Base-by-base conservation (phyloP, 2,888 invertebrate species). In the Plusia festucae region DNA sequence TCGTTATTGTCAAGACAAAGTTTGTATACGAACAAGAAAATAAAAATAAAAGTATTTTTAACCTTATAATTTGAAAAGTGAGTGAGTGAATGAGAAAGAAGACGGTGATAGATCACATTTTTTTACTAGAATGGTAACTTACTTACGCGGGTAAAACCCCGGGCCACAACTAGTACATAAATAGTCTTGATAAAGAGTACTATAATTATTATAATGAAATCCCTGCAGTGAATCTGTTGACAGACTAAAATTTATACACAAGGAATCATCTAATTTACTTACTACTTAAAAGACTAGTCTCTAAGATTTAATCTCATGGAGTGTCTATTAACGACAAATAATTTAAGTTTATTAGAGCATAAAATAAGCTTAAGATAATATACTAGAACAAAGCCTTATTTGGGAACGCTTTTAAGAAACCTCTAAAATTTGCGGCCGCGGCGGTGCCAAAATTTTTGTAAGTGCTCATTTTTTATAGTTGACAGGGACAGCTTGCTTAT, bases 301-400 rank as follows among this genome's bases (percentile, higher is more conserved):
- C 18, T 18, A 20, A 49, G 46, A 49, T 20, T 9, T 49, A 49
- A 49, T 49, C 20, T 18, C 11, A 11, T 9, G 11, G 46, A 49
- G 46, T 49, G 46, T 20, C 46, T 49, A 49, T 49, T 49, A 74
- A 76, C 74, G 65, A 66, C 65, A 52, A 67, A 78, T 76, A 76
- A 81, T 71, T 77, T 64, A 65, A 64, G 77, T 79, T 81, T 79
- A 81, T 73, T 73, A 70, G 51, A 24, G 56, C 78, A 77, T 78
- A 11, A 20, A 49, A 18, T 20, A 49, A 49, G 46, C 46, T 20
- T 20, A 3, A 49, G 46, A 49, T 49, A 49, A 49, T 20, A 49
- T 49, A 49, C 18, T 49, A 18, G 1, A 18, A 18, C 46, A 46
- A 18, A 49, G 46, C 18, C 18, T 49, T 49, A 20, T 11, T 18